Evolutionary conservation across 2,888 invertebrate species (phyloP), one percentile per base, ranked within the genome.

Genomic region (Laspeyria flexula): DNA sequence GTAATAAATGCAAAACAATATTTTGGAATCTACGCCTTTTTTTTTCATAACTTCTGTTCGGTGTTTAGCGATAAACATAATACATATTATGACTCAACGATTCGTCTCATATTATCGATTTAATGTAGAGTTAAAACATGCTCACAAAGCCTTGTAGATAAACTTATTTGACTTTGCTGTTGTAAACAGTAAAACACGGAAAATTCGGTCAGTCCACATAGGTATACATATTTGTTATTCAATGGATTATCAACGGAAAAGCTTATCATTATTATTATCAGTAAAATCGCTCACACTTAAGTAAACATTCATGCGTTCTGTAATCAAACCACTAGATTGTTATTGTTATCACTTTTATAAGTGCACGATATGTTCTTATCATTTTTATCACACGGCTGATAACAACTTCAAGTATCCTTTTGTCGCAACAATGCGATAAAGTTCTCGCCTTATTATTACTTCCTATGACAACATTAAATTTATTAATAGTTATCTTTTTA

Each of bases 221-320:
- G n/a, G 38, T 18, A 23, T 35, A 30, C 27, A 16, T 41, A 37
- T 47, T 47, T 65, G 46, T 41, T 47, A 50, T 58, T 38, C 9
- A 55, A 37, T 42, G 27, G 53, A 21, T 55, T 60, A 63, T 65
- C 44, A 54, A 44, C 55, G 56, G 46, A 63, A 4, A 57, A 41
- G 38, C 41, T 52, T 57, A 65, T 68, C 60, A 43, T 4, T 15
- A 13, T 38, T 65, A n/a, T 38, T 65, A 75, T 75, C 73, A 64
- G 62, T 61, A 39, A 55, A 60, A 67, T 68, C 60, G 61, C 48
- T 55, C 54, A 50, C 60, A 59, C 65, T 46, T 63, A 57, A 61
- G 60, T 67, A 67, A 61, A 72, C 57, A 60, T 65, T 60, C 60
- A 61, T 54, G 43, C 59, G 65, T 69, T 72, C 65, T 60, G 71